Percentiles rank a stretch among this genome's conserved stretches.
phyloP scores from a whole-genome alignment of 2,888 invertebrate species.

The Tridacna crocea region DNA sequence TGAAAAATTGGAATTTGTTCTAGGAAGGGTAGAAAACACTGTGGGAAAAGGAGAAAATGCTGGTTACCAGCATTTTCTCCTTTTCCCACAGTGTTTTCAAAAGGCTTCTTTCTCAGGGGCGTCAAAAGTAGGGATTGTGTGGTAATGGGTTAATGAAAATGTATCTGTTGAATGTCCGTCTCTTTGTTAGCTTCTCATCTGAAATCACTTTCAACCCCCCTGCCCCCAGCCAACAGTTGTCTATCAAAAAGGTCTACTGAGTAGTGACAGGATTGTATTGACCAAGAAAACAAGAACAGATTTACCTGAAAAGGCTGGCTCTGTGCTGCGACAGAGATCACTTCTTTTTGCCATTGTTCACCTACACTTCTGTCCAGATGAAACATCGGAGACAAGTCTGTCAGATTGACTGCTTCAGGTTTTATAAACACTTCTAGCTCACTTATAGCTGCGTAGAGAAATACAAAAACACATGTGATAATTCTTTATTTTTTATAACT shows the following conservation, averaged over 20 bases:
- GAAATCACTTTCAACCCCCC: too few relatives aligned
- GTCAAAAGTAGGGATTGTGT: not conserved
- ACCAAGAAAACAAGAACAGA: too few relatives aligned
- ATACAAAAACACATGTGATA: not conserved
- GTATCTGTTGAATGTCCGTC: too few relatives aligned
- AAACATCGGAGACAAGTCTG: slow-evolving; percentile 17
- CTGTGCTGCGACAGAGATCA: slow-evolving; percentile 7
- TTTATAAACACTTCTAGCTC: slow-evolving; percentile 38
- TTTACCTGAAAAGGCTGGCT: slow-evolving; percentile 48
- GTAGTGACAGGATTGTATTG: too few relatives aligned
- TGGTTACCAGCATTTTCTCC: not conserved
- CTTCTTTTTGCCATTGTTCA: slow-evolving; percentile 30
- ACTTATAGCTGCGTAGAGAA: slow-evolving; percentile 33
- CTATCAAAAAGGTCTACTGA: too few relatives aligned
- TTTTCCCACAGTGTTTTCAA: too few relatives aligned
- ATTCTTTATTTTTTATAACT: too few relatives aligned
- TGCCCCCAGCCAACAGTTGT: too few relatives aligned
- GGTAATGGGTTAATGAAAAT: not conserved
- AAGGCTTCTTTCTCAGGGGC: not conserved
- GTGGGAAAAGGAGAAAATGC: slow-evolving; percentile 5
- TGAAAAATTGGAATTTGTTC: not conserved
- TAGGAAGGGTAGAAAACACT: not conserved
- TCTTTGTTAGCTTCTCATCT: too few relatives aligned
- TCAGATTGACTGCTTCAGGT: slow-evolving; percentile 21
- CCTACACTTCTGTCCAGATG: slow-evolving; percentile 26